Percentiles rank a stretch among this genome's conserved stretches.
Conservation (phyloP, 2,888 invertebrate genomes). For the Microctonus brassicae region DNA sequence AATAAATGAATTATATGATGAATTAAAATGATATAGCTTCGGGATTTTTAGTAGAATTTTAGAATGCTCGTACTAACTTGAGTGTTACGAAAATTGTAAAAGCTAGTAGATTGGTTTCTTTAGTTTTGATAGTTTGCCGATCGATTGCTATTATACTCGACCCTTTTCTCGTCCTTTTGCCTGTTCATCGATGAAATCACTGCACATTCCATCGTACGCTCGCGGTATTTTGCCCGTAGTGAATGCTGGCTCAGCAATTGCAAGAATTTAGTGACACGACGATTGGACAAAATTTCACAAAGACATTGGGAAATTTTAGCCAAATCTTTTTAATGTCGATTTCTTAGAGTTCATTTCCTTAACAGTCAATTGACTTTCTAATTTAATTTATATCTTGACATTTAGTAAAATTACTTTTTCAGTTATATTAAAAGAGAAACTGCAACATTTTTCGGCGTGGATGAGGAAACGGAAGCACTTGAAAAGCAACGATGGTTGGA, state of each 20-base stretch:
- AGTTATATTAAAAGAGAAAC: slow-evolving; percentile 84
- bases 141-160: slow-evolving; percentile 8
- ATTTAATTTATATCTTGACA: not conserved
- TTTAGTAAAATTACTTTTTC: not conserved
- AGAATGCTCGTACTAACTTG: not conserved
- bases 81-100: not conserved
- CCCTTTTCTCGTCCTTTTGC: not conserved
- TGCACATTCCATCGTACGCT: slow-evolving; percentile 9
- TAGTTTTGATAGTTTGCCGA: not conserved
- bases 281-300: not conserved
- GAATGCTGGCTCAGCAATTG: slow-evolving; percentile 14
- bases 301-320: not conserved
- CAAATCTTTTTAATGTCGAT: not conserved
- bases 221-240: not conserved
- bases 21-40: not conserved
- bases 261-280: slow-evolving; percentile 1
- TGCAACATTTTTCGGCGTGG: slow-evolving; percentile 88
- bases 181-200: slow-evolving; percentile 1
- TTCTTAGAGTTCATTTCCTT: not conserved
- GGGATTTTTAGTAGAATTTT: not conserved
- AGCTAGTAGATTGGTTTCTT: not conserved
- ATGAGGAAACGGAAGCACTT: slow-evolving; percentile 81
- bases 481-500: slow-evolving; percentile 85
- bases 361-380: not conserved
- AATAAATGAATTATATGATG: not conserved